Evolutionary conservation across 2,797 vertebrate species (phyloP).

Genomic region (Coregonus suidteri): DNA sequence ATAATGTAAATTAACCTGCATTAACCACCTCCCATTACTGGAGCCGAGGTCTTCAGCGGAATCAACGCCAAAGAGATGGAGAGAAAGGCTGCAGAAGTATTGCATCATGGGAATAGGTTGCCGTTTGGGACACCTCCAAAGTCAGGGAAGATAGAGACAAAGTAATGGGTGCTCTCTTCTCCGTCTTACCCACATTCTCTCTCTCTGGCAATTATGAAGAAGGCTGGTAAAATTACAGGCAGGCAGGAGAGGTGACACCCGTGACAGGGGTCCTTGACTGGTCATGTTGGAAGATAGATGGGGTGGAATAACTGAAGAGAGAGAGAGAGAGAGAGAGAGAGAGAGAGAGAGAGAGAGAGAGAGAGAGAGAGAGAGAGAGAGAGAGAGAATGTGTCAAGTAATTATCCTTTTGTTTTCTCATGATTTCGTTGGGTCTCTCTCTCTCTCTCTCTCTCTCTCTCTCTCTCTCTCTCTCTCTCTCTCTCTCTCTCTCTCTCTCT

Average conservation of each 20-base stretch:
- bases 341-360: no score
- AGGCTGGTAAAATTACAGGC: neutral
- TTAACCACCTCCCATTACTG: neutral
- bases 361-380: no score
- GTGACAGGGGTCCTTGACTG: neutral
- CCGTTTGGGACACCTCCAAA: no score
- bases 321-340: neutral
- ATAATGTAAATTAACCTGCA: no score
- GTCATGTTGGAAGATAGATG: neutral
- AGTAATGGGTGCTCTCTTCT: neutral
- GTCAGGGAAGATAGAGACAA: neutral
- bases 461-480: no score
- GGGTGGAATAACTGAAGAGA: neutral
- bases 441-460: no score
- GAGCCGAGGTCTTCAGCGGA: conserved; percentile 37
- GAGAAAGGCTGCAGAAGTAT: no score
- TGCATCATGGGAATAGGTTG: no score
- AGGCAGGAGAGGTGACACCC: neutral
- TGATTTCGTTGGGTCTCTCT: no score
- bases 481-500: no score
- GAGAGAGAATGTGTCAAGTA: no score
- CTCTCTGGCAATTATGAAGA: neutral
- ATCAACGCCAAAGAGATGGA: conserved; percentile 45
- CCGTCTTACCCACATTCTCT: neutral
- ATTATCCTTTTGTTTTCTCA: no score